Conservation (phyloP, 1,140 invertebrate species). For the Lepidostoma basale region DNA sequence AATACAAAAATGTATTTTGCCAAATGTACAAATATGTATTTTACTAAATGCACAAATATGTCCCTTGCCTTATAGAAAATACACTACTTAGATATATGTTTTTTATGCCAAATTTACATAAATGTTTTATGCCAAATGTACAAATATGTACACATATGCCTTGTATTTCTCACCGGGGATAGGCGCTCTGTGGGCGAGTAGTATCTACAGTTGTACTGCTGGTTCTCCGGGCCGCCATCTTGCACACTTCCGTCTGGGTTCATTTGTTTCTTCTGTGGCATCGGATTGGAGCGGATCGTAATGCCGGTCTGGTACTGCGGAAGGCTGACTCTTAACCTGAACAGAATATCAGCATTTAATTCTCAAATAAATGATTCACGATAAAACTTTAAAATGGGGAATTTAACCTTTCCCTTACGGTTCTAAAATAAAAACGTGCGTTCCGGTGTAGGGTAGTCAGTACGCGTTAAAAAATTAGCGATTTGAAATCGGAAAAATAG, state of each 20-base stretch:
- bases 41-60: neutral
- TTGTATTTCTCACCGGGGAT: slow-evolving; percentile 39
- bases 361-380: neutral
- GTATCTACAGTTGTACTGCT: slow-evolving; percentile 43
- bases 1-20: neutral
- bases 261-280: slow-evolving; percentile 43
- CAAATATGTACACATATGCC: slow-evolving; percentile 14
- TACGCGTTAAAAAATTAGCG: no score
- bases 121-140: neutral
- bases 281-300: slow-evolving; percentile 42
- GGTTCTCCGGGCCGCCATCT: slow-evolving; percentile 26
- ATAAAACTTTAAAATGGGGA: neutral
- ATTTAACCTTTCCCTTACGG: neutral
- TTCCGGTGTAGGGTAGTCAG: no score
- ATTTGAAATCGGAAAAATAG: no score
- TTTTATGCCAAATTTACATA: neutral
- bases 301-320: slow-evolving; percentile 32
- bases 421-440: no score
- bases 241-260: slow-evolving; percentile 13
- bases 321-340: slow-evolving; percentile 20
- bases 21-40: neutral
- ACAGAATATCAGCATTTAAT: slow-evolving; percentile 20
- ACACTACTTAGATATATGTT: neutral
- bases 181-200: slow-evolving; percentile 36
- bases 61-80: neutral